These are phyloP conservation scores for Xenentodon cancila DNA, from an alignment of 2,797 vertebrate species.

Conservation along the genomic window DNA sequence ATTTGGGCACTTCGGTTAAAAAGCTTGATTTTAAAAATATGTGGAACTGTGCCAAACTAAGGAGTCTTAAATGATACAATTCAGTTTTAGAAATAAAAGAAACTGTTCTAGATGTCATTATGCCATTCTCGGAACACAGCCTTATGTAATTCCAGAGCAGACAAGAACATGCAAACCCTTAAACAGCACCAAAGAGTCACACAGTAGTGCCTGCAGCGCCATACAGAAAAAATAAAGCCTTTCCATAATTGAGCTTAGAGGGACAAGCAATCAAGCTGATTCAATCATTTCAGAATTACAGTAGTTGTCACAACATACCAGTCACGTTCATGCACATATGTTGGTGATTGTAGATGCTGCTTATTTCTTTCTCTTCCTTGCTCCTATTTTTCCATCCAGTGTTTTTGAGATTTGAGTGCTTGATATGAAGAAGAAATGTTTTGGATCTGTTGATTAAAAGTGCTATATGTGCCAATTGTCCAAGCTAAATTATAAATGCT, in stretches of 20 bases:
- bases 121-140: neutral
- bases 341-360: neutral
- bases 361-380: neutral
- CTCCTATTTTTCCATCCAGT: too few relatives aligned
- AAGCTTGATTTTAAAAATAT: too few relatives aligned
- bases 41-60: too few relatives aligned
- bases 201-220: neutral
- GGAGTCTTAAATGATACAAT: too few relatives aligned
- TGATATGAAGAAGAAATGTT: neutral
- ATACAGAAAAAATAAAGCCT: neutral
- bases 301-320: too few relatives aligned
- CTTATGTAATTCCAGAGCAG: constrained; percentile 3
- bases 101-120: too few relatives aligned
- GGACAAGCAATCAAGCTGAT: neutral
- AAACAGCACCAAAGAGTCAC: neutral
- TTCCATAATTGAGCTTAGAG: neutral
- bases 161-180: neutral
- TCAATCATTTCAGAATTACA: too few relatives aligned
- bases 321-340: too few relatives aligned
- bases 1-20: too few relatives aligned
- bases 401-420: too few relatives aligned
- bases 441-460: too few relatives aligned
- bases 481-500: constrained; percentile 1
- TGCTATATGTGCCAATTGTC: neutral
- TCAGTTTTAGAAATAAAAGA: too few relatives aligned